These are phyloP conservation scores for Trichechus manatus DNA, from an alignment of 2,113 vertebrate genomes.

Conservation along the genomic window DNA sequence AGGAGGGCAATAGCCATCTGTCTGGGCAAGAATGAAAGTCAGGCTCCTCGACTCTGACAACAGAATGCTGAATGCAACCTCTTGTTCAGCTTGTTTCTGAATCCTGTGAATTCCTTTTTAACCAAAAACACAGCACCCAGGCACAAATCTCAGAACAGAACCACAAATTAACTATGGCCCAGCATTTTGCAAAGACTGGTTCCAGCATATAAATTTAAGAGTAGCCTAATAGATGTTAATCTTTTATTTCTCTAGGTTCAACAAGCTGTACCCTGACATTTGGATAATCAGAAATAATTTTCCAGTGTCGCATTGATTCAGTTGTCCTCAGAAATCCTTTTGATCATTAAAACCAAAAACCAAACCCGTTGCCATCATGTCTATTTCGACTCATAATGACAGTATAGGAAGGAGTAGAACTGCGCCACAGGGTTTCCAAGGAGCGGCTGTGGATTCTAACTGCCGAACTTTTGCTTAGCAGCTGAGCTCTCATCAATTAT, in stretches of 20 bases:
- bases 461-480: no score
- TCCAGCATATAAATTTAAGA: background rate
- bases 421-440: no score
- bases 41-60: background rate
- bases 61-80: background rate
- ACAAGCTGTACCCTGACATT: background rate
- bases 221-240: background rate
- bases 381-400: no score
- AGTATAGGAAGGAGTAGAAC: no score
- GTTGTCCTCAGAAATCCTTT: background rate
- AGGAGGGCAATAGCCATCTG: background rate
- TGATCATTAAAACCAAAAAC: background rate
- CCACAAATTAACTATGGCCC: background rate
- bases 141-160: background rate
- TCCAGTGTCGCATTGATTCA: background rate
- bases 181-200: background rate
- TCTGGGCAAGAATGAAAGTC: background rate
- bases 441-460: no score
- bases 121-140: background rate
- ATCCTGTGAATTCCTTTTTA: background rate
- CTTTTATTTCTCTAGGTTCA: conserved; percentile 33
- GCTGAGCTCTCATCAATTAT: background rate
- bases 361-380: no score
- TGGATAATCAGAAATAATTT: background rate
- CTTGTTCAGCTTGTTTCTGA: background rate